These are phyloP conservation scores for Uria lomvia DNA, from an alignment of 2,113 vertebrate genomes.

Conservation along the genomic window DNA sequence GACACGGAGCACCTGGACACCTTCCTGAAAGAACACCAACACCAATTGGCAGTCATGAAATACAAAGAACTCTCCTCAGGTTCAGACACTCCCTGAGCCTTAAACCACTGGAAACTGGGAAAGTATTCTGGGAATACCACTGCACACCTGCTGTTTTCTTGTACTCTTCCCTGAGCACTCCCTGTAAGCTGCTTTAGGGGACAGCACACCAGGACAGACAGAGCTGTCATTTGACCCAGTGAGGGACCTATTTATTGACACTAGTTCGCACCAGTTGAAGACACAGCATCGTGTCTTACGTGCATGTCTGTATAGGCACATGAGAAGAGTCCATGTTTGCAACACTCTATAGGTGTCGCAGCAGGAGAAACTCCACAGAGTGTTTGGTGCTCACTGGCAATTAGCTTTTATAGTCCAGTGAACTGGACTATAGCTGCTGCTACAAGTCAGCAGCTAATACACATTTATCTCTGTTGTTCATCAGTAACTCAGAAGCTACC, in stretches of 20 bases:
- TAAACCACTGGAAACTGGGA: background rate
- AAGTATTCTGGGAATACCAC: background rate
- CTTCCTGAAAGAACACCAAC: background rate
- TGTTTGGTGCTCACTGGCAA: background rate
- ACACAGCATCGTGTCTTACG: fast-evolving
- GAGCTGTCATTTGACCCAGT: background rate
- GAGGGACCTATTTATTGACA: background rate
- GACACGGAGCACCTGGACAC: background rate
- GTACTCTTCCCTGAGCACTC: background rate
- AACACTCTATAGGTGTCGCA: background rate
- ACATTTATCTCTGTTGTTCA: background rate
- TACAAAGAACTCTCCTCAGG: background rate
- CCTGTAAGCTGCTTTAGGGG: background rate
- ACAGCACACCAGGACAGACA: background rate
- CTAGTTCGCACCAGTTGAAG: background rate
- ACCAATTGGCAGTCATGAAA: background rate
- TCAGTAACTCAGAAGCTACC: background rate
- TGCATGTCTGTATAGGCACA: fast-evolving
- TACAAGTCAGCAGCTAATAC: background rate
- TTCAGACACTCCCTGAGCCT: background rate
- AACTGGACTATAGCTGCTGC: background rate
- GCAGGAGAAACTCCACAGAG: background rate
- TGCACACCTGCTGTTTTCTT: background rate
- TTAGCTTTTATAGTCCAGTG: background rate
- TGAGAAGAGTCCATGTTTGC: background rate